A percentile compares a stretch with the other conserved stretches of the same genome.
phyloP scores from a whole-genome alignment of 1,140 invertebrate genomes.

The Magallana gigas region DNA sequence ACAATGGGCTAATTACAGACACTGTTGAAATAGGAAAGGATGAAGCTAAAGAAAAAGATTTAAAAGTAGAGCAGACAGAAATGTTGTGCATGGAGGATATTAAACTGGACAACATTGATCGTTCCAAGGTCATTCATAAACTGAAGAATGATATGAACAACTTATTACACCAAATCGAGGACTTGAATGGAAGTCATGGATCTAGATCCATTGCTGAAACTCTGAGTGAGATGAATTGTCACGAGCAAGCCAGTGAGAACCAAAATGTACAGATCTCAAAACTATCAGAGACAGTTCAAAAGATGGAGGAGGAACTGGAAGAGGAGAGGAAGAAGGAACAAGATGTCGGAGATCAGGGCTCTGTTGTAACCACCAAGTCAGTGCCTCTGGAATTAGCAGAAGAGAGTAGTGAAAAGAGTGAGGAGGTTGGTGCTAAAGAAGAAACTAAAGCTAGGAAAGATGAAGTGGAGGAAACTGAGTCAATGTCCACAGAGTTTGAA shows the following conservation, averaged over 20 bases:
- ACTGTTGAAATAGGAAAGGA: neutral
- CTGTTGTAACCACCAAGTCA: neutral
- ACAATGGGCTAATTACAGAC: neutral
- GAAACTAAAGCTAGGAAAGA: neutral
- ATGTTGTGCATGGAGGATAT: neutral
- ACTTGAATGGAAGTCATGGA: neutral
- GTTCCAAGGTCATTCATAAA: constrained; percentile 25
- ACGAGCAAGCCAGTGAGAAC: neutral
- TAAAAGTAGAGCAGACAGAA: neutral
- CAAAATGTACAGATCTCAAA: neutral
- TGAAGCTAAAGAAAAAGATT: neutral
- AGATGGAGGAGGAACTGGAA: neutral
- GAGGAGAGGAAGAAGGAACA: neutral
- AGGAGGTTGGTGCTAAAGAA: neutral
- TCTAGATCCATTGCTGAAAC: neutral
- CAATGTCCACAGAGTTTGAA: neutral
- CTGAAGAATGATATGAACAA: constrained; percentile 24
- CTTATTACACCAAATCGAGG: constrained; percentile 7
- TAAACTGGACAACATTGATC: constrained; percentile 20
- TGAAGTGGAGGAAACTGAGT: neutral
- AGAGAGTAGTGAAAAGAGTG: neutral
- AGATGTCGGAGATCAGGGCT: neutral
- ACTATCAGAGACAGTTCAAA: neutral
- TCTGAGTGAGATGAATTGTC: neutral
- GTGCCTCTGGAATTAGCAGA: neutral